phyloP scores from a whole-genome alignment of 2,113 vertebrate species.

The Ramphastos sulfuratus region DNA sequence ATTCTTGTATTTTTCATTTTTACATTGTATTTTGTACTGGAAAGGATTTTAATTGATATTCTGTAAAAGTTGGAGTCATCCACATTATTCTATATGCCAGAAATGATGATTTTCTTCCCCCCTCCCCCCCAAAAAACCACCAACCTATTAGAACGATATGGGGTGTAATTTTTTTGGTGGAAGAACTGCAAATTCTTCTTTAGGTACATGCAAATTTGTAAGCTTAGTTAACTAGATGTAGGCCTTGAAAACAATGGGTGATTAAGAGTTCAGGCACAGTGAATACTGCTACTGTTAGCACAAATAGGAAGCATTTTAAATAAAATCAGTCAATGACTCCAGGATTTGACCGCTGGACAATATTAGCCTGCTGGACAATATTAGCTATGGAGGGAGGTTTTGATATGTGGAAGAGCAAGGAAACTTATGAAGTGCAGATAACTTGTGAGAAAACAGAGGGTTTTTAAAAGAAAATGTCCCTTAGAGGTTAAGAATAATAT shows the following conservation, averaged over 20 bases:
- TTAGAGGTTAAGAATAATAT: background rate
- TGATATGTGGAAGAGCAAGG: background rate
- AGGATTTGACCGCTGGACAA: background rate
- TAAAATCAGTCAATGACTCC: accelerated
- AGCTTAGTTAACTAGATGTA: background rate
- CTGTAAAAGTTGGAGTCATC: background rate
- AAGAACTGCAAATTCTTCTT: background rate
- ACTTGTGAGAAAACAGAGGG: background rate
- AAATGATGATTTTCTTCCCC: no score
- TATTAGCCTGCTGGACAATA: background rate
- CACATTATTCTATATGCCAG: background rate
- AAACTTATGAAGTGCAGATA: background rate
- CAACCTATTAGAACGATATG: background rate
- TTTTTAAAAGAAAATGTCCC: background rate
- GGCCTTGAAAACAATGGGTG: background rate
- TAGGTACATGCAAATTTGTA: background rate
- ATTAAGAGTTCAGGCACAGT: background rate
- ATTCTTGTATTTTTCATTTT: background rate
- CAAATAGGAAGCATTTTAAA: background rate
- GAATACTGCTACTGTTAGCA: background rate
- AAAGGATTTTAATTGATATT: background rate
- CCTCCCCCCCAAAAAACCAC: no score
- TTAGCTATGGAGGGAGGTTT: background rate
- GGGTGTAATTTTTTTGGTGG: background rate
- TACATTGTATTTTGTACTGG: background rate